Evolutionary conservation across 2,797 vertebrate genomes (phyloP), one percentile per base, ranked within the genome.

Genomic region (Takifugu ocellatus): DNA sequence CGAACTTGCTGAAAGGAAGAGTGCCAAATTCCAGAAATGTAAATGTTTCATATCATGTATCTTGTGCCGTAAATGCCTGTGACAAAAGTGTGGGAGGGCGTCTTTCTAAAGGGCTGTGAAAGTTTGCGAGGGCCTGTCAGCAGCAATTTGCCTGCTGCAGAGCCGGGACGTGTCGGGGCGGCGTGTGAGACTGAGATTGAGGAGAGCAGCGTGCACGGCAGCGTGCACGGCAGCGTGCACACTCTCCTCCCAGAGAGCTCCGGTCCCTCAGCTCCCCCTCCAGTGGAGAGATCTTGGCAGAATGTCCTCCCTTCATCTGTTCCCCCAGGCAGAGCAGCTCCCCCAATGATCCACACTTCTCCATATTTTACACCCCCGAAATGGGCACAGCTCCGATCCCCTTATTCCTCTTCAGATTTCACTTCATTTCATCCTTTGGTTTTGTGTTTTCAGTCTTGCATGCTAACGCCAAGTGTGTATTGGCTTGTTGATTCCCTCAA

Each of bases 351-450:
- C 88, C 89, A 88, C 88, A 90, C 89, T 83, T 89, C 87, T 90
- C 88, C 89, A 89, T 90, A 90, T 90, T 90, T 88, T 89, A 89
- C 88, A 89, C 89, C 87, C 89, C 88, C 83, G 79, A 90, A 90
- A 88, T 87, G 87, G 87, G 87, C 90, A 88, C 86, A 3, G 80
- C 85, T 89, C 89, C 89, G 87, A 90, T 88, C 82, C 87, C 86
- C 87, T 84, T 86, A 85, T 88, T 88, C 81, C 81, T 87, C 85
- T 87, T 88, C 86, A 64, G 83, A 86, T 89, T 88, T 88, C 85
- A 54, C 86, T 89, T 86, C 77, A 86, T 87, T 89, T 87, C 77
- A 86, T 89, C 83, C 84, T 54, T 85, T 83, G 83, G 77, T 86
- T 87, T 39, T 89, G 83, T 87, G 86, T 86, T 83, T 84, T 86